Evolutionary conservation across 2,113 vertebrate species (phyloP).

Genomic region (Oxyura jamaicensis): DNA sequence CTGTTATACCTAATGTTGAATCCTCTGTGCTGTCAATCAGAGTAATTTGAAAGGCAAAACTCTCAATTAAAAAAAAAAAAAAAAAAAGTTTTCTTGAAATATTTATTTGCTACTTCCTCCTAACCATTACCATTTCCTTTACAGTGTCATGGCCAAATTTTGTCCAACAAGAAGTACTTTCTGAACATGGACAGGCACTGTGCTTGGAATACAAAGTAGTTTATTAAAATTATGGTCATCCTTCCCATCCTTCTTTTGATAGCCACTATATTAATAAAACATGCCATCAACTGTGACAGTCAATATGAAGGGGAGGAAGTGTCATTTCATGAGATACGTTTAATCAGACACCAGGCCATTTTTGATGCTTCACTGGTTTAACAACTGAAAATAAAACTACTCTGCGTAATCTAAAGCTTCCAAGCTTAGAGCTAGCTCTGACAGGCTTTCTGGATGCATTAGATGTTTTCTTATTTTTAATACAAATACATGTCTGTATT

Average conservation of each 20-base stretch:
- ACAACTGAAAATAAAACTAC: conserved; percentile 19
- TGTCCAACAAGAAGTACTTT: not conserved
- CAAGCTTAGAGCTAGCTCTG: not conserved
- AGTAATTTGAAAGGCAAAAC: not conserved
- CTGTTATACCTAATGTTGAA: not conserved
- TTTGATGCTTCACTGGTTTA: not conserved
- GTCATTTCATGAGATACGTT: not conserved
- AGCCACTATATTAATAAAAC: not conserved
- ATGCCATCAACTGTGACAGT: not conserved
- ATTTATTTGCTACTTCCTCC: not conserved
- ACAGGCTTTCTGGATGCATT: not conserved
- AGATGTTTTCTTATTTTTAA: not conserved
- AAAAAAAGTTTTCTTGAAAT: not conserved
- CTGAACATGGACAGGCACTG: not conserved
- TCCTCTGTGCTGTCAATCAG: not conserved
- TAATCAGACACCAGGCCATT: not conserved
- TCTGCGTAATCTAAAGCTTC: not conserved
- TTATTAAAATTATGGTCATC: not conserved
- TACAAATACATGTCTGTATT: not conserved
- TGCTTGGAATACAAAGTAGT: not conserved
- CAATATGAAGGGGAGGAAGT: not conserved
- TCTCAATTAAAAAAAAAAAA: not conserved
- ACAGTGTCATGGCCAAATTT: not conserved
- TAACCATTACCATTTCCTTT: not conserved
- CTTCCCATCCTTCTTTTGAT: not conserved